A percentile compares a stretch with the other conserved stretches of the same genome.
Evolutionary conservation across 1,140 invertebrate species (phyloP).

Genomic region (Drosophila funebris): DNA sequence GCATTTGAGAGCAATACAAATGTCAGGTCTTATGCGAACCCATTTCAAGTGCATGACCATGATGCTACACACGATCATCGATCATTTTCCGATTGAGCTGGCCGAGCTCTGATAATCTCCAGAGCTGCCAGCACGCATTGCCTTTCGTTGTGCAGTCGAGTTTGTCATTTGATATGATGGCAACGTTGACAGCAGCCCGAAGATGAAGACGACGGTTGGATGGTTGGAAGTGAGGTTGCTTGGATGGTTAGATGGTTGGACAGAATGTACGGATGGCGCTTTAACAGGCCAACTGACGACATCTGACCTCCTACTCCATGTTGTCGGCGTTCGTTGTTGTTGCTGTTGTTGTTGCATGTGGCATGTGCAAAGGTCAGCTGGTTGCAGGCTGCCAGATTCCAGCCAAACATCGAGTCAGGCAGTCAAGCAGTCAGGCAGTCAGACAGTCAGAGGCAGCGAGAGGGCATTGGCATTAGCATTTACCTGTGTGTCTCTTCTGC

Average conservation of each 20-base stretch:
- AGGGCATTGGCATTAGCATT: conserved; percentile 72
- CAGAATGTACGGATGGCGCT: conserved; percentile 14
- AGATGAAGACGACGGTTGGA: conserved; percentile 42
- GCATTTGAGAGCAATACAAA: not conserved
- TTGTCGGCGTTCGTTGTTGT: conserved; percentile 8
- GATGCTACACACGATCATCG: conserved; percentile 53
- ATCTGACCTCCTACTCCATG: conserved; percentile 35
- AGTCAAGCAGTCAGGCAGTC: not conserved
- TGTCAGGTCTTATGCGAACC: conserved; percentile 8
- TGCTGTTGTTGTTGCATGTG: conserved; percentile 20
- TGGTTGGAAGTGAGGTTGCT: not conserved
- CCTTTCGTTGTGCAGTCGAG: conserved; percentile 53
- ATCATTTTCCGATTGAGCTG: conserved; percentile 74
- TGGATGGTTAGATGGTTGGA: not conserved
- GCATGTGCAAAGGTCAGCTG: conserved; percentile 79
- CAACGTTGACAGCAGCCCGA: conserved; percentile 57
- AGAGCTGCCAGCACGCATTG: conserved; percentile 50
- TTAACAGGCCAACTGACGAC: conserved; percentile 40
- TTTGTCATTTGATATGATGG: conserved; percentile 76
- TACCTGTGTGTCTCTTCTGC: conserved; percentile 41
- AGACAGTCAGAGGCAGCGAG: conserved; percentile 9
- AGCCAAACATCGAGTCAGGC: not conserved
- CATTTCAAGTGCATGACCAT: conserved; percentile 13
- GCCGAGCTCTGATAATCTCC: conserved; percentile 56
- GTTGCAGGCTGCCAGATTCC: conserved; percentile 48